Percentiles rank a stretch among this genome's conserved stretches.
Evolutionary conservation across 2,797 vertebrate species (phyloP).

Genomic region (Borostomias antarcticus): DNA sequence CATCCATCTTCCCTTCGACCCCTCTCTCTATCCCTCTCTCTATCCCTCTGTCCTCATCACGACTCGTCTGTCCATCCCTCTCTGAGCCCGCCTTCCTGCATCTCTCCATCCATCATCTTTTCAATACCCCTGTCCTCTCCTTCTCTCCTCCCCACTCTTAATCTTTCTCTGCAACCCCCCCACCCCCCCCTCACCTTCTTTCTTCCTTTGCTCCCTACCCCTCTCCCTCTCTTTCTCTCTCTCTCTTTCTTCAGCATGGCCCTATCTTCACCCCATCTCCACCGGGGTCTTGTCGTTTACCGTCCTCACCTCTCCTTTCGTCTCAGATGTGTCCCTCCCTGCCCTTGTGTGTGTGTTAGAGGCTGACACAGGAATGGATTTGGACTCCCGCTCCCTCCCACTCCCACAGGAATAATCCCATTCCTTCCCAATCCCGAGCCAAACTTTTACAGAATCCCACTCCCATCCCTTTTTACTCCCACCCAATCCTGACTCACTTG

Average conservation of each 20-base stretch:
- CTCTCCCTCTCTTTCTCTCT: neutral
- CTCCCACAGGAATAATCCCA: too few relatives aligned
- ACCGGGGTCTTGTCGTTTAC: neutral
- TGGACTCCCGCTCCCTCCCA: too few relatives aligned
- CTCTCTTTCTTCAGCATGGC: neutral
- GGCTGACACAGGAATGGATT: too few relatives aligned
- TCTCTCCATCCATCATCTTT: conserved; percentile 57
- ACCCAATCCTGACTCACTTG: too few relatives aligned
- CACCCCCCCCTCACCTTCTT: conserved; percentile 33
- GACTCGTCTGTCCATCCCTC: conserved; percentile 39
- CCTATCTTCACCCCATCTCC: neutral
- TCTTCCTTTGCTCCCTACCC: conserved; percentile 24
- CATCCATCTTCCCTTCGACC: conserved; percentile 52
- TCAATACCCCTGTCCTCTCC: conserved; percentile 12
- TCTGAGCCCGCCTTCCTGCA: conserved; percentile 52
- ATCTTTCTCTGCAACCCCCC: too few relatives aligned
- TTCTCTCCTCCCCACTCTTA: conserved; percentile 28
- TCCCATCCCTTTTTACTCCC: too few relatives aligned
- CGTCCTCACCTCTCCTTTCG: too few relatives aligned
- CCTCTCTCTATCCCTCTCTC: conserved; percentile 5
- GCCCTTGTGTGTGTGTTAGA: too few relatives aligned
- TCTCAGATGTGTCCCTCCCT: too few relatives aligned
- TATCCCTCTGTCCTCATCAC: conserved; percentile 22
- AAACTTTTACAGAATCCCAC: too few relatives aligned
- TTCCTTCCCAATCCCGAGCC: too few relatives aligned